A percentile compares a stretch with the other conserved stretches of the same genome.
phyloP scores from a whole-genome alignment of 2,888 invertebrate genomes.

The Apotomis betuletana region DNA sequence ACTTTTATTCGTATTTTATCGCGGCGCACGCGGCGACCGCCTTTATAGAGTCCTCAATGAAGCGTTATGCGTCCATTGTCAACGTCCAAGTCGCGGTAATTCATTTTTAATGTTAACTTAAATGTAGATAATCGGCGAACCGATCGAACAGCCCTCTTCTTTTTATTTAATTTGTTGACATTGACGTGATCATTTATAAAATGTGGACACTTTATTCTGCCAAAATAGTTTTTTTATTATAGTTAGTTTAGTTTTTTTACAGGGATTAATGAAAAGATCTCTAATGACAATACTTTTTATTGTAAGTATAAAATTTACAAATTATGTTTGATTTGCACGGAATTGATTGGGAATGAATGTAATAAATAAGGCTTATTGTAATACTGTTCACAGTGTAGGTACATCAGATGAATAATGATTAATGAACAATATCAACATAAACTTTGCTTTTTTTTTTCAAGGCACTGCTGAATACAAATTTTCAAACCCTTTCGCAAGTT shows the following conservation, averaged over 20 bases:
- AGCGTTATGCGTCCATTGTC: conserved; percentile 73
- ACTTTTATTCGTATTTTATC: conserved; percentile 77
- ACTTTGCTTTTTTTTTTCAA: not conserved
- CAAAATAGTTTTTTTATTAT: conserved; percentile 12
- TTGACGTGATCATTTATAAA: conserved; percentile 45
- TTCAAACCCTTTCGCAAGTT: not conserved
- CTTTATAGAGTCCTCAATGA: conserved; percentile 71
- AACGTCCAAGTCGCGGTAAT: conserved; percentile 66
- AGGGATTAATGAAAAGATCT: conserved; percentile 20
- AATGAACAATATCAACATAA: not conserved
- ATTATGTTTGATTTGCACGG: conserved; percentile 6
- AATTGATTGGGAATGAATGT: conserved; percentile 15
- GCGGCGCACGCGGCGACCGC: conserved; percentile 73
- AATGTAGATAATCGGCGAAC: conserved; percentile 69
- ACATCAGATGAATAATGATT: not conserved
- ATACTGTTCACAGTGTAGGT: conserved; percentile 32
- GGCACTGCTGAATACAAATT: not conserved
- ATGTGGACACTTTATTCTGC: conserved; percentile 36
- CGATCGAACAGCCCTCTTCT: conserved; percentile 51
- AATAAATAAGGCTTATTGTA: conserved; percentile 27
- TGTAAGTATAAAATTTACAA: conserved; percentile 18
- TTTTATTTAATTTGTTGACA: conserved; percentile 57
- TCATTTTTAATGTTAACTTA: conserved; percentile 78
- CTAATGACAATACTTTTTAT: conserved; percentile 26
- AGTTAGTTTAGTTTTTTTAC: not conserved